These are phyloP conservation scores for Amphibalanus amphitrite DNA, from an alignment of 1,140 invertebrate genomes.

Conservation along the genomic window DNA sequence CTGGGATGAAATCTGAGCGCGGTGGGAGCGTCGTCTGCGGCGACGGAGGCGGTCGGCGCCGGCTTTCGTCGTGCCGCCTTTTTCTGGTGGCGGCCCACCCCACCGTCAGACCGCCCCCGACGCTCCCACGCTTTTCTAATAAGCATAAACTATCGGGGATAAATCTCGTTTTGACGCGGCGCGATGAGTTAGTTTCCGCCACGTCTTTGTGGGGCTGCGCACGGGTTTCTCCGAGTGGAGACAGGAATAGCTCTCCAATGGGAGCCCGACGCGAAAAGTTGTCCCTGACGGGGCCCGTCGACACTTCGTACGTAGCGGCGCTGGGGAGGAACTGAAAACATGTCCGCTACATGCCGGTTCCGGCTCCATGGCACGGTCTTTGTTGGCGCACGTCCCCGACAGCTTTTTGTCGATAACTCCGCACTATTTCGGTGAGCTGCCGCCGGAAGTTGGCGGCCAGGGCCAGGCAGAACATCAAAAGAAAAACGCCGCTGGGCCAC, in stretches of 20 bases:
- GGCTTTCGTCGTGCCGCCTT: neutral
- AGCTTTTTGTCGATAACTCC: neutral
- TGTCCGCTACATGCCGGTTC: neutral
- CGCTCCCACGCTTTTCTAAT: conserved; percentile 1
- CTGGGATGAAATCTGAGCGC: neutral
- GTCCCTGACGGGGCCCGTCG: neutral
- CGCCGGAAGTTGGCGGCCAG: neutral
- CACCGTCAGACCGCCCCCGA: neutral
- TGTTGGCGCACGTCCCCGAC: neutral
- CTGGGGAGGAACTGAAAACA: neutral
- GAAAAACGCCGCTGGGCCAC: neutral
- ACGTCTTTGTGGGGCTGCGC: neutral
- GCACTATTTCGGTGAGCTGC: neutral
- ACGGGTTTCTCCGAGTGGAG: neutral
- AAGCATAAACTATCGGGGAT: conserved; percentile 1
- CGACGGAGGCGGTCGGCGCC: too few species aligned
- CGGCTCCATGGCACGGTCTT: neutral
- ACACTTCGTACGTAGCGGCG: too few species aligned
- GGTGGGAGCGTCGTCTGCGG: neutral
- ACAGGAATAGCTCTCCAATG: neutral
- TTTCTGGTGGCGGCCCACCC: neutral
- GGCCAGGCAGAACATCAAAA: neutral
- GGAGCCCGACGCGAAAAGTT: neutral
- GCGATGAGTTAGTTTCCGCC: neutral
- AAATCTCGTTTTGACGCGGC: neutral